A percentile compares a stretch with the other conserved stretches of the same genome.
Conservation (phyloP, 1,140 invertebrate genomes). For the Drosophila kurseongensis region DNA sequence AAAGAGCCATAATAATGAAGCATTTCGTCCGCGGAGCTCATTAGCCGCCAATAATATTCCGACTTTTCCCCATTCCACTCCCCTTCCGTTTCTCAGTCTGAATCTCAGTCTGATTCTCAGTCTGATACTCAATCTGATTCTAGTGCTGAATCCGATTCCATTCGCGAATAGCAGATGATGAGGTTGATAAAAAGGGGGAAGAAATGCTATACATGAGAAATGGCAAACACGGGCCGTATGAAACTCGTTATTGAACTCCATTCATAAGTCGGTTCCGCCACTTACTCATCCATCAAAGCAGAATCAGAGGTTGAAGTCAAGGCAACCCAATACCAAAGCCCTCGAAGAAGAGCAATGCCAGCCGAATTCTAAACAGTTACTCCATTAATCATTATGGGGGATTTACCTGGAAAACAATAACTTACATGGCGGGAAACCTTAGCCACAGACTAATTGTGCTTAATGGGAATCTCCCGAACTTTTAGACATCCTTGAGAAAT, state of each 20-base stretch:
- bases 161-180: background rate
- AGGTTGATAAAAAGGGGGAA: slow-evolving; percentile 1
- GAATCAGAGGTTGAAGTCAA: background rate
- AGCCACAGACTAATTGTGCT: background rate
- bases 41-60: slow-evolving; percentile 42
- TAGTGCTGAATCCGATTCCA: slow-evolving; percentile 7
- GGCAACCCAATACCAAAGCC: slow-evolving; percentile 2
- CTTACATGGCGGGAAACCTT: slow-evolving; percentile 5
- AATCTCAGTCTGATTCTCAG: background rate
- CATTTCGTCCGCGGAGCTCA: slow-evolving; percentile 36
- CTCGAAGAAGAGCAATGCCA: background rate
- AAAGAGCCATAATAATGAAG: slow-evolving; percentile 39
- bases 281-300: slow-evolving; percentile 33
- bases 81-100: background rate
- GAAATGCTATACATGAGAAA: slow-evolving; percentile 36
- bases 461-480: background rate
- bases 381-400: slow-evolving; percentile 24
- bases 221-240: slow-evolving; percentile 3
- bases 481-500: background rate
- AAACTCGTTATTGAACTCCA: slow-evolving; percentile 56
- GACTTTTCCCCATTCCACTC: slow-evolving; percentile 7
- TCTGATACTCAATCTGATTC: background rate
- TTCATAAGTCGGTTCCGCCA: slow-evolving; percentile 61
- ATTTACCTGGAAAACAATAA: slow-evolving; percentile 11
- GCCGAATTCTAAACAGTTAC: slow-evolving; percentile 5